These are phyloP conservation scores for Prosapia bicincta DNA, from an alignment of 2,888 invertebrate species.

Conservation along the genomic window DNA sequence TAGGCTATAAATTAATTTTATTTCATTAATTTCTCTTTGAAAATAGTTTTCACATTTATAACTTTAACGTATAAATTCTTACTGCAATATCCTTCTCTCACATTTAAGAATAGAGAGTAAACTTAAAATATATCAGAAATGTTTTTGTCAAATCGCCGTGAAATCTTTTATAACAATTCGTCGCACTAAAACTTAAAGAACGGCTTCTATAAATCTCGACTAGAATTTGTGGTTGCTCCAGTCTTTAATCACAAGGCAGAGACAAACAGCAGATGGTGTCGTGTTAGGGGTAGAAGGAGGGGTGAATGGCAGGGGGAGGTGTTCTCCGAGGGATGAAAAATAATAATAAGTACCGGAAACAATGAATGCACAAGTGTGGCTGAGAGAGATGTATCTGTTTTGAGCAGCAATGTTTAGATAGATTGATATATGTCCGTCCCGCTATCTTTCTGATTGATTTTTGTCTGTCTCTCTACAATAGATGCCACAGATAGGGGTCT, in stretches of 20 bases:
- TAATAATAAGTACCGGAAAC: not conserved
- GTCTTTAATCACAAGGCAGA: not conserved
- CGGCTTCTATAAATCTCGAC: not conserved
- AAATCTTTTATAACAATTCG: too few relatives aligned
- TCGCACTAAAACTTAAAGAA: not conserved
- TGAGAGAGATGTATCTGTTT: not conserved
- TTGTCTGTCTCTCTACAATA: not conserved
- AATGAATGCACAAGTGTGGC: not conserved
- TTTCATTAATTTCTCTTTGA: too few relatives aligned
- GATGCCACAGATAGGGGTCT: not conserved
- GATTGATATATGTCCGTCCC: not conserved
- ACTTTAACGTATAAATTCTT: too few relatives aligned
- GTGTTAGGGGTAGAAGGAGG: not conserved
- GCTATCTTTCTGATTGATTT: not conserved
- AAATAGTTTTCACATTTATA: too few relatives aligned
- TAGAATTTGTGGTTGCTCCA: not conserved
- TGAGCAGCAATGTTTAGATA: not conserved
- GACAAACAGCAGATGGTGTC: slow-evolving; percentile 2
- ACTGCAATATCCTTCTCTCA: too few relatives aligned
- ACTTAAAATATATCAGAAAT: too few relatives aligned
- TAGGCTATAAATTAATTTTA: too few relatives aligned
- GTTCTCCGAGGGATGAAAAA: not conserved
- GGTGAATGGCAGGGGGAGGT: not conserved
- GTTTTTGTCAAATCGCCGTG: too few relatives aligned
- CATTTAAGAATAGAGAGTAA: too few relatives aligned